Evolutionary conservation across 2,797 vertebrate genomes (phyloP), one percentile per base, ranked within the genome.

Genomic region (Coreius guichenoti): DNA sequence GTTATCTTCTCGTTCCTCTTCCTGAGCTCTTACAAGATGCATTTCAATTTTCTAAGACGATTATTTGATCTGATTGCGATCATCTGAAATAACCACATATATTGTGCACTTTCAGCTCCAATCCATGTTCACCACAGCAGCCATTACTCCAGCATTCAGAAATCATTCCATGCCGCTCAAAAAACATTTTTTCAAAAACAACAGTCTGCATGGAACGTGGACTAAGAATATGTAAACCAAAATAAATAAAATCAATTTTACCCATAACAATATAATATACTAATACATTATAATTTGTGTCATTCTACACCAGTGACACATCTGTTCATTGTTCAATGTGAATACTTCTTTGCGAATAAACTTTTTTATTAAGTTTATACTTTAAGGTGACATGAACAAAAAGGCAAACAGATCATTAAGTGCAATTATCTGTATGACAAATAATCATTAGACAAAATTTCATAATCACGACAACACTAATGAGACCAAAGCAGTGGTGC

Each of bases 41-140:
- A 49, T n/a, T 82, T n/a, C 67, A 11, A 65, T 49, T 67, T 65
- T 63, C 77, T 33, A 3, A 49, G 43, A 67, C 4, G 16, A 80
- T 80, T 80, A 67, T 80, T 47, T 80, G 61, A 80, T 80, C 77
- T 13, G 63, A 69, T 14, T 68, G 29, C 13, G 6, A 54, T 67
- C 21, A 31, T 80, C 45, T 68, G 63, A 68, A 80, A 80, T 36
- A 76, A 80, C 45, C 63, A 68, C 63, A 23, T 49, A 49, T 68
- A n/a, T 33, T 16, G 5, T 31, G 29, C 43, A 33, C 2, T 80
- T 67, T 33, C 1, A 67, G 33, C 43, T 43, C 26, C 26, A 65
- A 19, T 29, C 26, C n/a, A 73, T 29, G 45, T 47, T 47, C 45
- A 47, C 11, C 45, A 47, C 39, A 23, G 21, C 31, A 36, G 31